These are phyloP conservation scores for Acleris laterana DNA, from an alignment of 2,888 invertebrate species.

Conservation along the genomic window DNA sequence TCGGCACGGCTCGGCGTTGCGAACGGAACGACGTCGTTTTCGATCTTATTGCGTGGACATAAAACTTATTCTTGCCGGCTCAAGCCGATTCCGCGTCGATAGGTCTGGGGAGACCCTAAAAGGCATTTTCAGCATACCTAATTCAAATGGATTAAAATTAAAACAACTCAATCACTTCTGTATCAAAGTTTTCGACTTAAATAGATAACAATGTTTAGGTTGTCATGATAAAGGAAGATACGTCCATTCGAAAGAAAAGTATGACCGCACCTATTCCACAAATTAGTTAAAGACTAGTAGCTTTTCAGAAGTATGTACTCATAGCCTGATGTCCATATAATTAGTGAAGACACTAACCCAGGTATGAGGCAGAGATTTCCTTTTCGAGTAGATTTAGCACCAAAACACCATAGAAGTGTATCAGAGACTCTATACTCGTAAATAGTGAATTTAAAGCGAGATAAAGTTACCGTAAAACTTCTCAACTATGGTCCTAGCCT, in stretches of 20 bases:
- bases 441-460: conserved; percentile 31
- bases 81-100: no score
- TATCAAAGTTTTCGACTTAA: conserved; percentile 1
- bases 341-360: conserved; percentile 63
- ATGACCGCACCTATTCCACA: no score
- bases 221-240: conserved; percentile 13
- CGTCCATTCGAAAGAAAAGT: not conserved
- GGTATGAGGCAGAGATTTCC: conserved; percentile 63
- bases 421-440: conserved; percentile 81
- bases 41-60: no score
- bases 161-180: conserved; percentile 8
- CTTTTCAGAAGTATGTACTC: conserved; percentile 54
- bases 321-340: conserved; percentile 69
- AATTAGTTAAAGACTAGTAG: no score
- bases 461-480: no score
- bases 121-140: not conserved
- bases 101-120: no score
- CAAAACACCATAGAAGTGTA: conserved; percentile 63
- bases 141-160: conserved; percentile 5
- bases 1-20: no score
- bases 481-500: no score
- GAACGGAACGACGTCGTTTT: no score
- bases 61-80: no score
- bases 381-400: conserved; percentile 82
- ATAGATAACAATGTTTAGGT: conserved; percentile 2